Evolutionary conservation across 2,797 vertebrate species (phyloP).

Genomic region (Tympanoctomys barrerae): DNA sequence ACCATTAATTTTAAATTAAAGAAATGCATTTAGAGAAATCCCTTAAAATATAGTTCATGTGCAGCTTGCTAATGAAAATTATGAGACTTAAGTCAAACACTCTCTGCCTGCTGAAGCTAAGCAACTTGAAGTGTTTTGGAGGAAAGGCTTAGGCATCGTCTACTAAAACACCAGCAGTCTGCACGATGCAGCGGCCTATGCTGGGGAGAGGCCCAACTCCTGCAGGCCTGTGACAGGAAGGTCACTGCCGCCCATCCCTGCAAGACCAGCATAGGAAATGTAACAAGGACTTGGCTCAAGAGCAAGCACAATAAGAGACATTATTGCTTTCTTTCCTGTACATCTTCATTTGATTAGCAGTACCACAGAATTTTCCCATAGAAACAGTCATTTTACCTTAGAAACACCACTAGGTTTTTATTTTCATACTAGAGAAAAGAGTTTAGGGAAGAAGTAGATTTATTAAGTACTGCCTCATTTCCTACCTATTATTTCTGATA

Average conservation of each 20-base stretch:
- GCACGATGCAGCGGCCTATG: too few relatives aligned
- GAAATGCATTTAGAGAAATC: constrained; percentile 1
- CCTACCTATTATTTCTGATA: not conserved
- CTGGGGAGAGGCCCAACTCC: not conserved
- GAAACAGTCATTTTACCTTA: too few relatives aligned
- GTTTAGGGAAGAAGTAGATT: not conserved
- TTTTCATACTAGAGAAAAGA: constrained; percentile 1
- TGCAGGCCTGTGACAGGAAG: not conserved
- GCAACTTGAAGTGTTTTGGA: not conserved
- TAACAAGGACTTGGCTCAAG: not conserved
- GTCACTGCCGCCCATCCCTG: not conserved
- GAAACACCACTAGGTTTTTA: not conserved
- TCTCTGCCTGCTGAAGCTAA: not conserved
- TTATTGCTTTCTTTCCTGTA: not conserved
- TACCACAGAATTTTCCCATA: not conserved
- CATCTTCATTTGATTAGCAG: not conserved
- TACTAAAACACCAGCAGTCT: not conserved
- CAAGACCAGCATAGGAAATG: not conserved
- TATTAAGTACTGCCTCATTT: not conserved
- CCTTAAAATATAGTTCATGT: not conserved
- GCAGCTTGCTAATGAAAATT: not conserved
- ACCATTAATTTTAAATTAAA: constrained; percentile 38
- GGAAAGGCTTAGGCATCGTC: not conserved
- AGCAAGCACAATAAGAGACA: not conserved
- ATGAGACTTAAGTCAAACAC: not conserved